Evolutionary conservation across 2,888 invertebrate genomes (phyloP), one percentile per base, ranked within the genome.

Genomic region (Pterostichus niger): DNA sequence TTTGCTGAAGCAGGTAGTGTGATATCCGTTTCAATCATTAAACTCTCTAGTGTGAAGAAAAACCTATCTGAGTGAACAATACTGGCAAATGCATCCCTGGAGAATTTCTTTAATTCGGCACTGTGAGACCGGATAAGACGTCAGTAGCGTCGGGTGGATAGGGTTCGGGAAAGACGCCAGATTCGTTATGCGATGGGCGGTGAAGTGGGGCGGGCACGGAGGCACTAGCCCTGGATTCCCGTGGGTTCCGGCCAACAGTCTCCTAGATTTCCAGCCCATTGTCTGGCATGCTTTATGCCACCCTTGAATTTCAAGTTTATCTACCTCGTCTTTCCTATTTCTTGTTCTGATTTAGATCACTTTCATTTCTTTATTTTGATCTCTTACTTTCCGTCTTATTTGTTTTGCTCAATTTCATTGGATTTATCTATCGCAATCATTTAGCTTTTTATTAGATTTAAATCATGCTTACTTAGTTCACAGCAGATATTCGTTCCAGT

Each of bases 291-390:
- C 35, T 77, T 77, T 77, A 56, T 77, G 40, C 33, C 35, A 35
- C 54, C 54, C 77, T 56, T 77, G 77, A 77, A 77, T 77, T 54
- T 56, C 77, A 77, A 77, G 56, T 77, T 77, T 54, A 77, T 35
- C 56, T 77, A 59, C 59, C 49, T 59, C 59, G 17, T 24, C 31
- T 59, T 44, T 71, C 71, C 71, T 44, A 17, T 35, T 40, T 4
- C 71, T 33, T 35, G 44, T 40, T 40, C 40, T 71, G 31, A 33
- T 35, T 71, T 44, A 35, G 35, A 35, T 44, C 71, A 71, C 44
- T 71, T 71, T 40, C 71, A n/a, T n/a, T 40, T 40, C 33, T 71
- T 13, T 71, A 71, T 35, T 71, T 59, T 15, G 59, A 59, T 59
- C n/a, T 49, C 49, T 49, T 49, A 49, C 49, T 11, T 40, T 40